Evolutionary conservation across 1,140 invertebrate genomes (phyloP).

Genomic region (Diploscapter pachys): DNA sequence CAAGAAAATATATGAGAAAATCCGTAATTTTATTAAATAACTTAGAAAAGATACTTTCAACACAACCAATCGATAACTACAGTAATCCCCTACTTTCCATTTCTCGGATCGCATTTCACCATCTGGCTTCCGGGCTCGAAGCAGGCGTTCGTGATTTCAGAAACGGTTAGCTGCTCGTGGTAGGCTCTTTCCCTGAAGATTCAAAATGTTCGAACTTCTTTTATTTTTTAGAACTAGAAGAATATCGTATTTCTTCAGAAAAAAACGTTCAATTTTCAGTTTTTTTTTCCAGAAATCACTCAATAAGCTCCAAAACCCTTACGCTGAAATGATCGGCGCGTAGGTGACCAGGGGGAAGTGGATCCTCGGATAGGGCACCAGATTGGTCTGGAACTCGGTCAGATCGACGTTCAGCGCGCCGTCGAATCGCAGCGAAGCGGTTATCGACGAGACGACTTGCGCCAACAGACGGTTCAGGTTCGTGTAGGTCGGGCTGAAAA

Average conservation of each 20-base stretch:
- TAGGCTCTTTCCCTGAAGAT: not conserved
- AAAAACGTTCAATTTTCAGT: no score
- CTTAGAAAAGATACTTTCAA: not conserved
- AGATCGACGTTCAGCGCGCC: slow-evolving; percentile 80
- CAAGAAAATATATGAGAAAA: not conserved
- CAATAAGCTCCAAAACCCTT: no score
- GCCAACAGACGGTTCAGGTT: slow-evolving; percentile 76
- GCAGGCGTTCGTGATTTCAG: slow-evolving; percentile 16
- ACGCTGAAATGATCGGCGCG: slow-evolving; percentile 62
- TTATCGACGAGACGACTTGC: slow-evolving; percentile 79
- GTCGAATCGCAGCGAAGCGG: slow-evolving; percentile 77
- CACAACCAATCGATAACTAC: not conserved
- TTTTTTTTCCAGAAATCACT: not conserved
- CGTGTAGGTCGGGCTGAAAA: slow-evolving; percentile 72
- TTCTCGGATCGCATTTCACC: slow-evolving; percentile 19
- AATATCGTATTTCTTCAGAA: no score
- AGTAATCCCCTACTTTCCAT: slow-evolving; percentile 14
- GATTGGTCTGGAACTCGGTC: slow-evolving; percentile 71
- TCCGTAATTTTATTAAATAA: no score
- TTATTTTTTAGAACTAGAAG: no score
- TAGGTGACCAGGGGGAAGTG: slow-evolving; percentile 64
- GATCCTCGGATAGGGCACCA: slow-evolving; percentile 68
- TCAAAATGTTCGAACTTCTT: no score
- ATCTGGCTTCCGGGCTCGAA: slow-evolving; percentile 18
- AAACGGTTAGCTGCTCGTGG: slow-evolving; percentile 14